phyloP scores from a whole-genome alignment of 2,797 vertebrate genomes.

The Trachops cirrhosus region DNA sequence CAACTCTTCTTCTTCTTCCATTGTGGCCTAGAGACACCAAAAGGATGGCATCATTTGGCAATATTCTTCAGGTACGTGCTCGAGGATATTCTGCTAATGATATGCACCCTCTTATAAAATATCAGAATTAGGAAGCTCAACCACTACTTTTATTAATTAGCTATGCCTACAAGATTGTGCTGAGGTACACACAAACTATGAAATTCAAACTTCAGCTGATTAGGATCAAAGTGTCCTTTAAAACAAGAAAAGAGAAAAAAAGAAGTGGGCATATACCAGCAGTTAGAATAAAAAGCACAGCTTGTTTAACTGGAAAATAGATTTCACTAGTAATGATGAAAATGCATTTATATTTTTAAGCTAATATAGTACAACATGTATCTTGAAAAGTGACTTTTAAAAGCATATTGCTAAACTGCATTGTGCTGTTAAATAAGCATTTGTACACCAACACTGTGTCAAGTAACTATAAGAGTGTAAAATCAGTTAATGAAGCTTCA shows the following conservation, averaged over 20 bases:
- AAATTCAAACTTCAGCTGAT: constrained; percentile 41
- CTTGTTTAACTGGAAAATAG: constrained; percentile 49
- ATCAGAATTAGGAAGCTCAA: constrained; percentile 45
- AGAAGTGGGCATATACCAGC: background rate
- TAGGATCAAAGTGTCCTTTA: background rate
- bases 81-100: constrained; percentile 33
- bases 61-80: background rate
- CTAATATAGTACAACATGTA: background rate
- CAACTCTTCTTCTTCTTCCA: too few species aligned
- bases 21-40: too few species aligned
- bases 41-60: background rate
- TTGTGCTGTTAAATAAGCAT: constrained; percentile 39
- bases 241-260: background rate
- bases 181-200: constrained; percentile 1
- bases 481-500: constrained; percentile 42
- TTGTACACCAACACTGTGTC: background rate
- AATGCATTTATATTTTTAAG: constrained; percentile 3
- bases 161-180: constrained; percentile 36
- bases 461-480: constrained; percentile 20
- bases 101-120: constrained; percentile 34
- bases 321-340: constrained; percentile 2
- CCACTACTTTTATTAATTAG: constrained; percentile 59
- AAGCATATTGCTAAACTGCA: background rate
- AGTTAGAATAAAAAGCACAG: constrained; percentile 42
- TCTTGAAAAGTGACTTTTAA: constrained; percentile 30